phyloP scores from a whole-genome alignment of 64 coral and sea anemone genomes.

The Stichodactyla helianthus region DNA sequence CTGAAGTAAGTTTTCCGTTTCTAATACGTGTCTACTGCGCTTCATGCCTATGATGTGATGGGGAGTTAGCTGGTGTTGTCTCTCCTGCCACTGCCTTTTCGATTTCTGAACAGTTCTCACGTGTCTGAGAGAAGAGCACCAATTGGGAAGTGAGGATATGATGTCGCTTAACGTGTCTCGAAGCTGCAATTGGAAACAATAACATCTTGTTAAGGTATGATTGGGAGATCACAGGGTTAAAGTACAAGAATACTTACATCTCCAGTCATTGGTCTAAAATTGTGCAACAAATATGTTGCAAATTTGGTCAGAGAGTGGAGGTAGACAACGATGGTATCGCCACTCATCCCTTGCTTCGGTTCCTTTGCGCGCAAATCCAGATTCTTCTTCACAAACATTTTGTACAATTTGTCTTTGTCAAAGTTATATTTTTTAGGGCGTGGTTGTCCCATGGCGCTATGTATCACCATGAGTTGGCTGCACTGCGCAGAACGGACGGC shows the following conservation, averaged over 20 bases:
- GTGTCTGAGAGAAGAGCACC: not conserved
- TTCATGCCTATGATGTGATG: not conserved
- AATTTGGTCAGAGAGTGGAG: not conserved
- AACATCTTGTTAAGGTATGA: too few species aligned
- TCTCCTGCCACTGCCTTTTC: not conserved
- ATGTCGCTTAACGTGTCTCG: not conserved
- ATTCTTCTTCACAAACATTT: not conserved
- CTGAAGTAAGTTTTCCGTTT: not conserved
- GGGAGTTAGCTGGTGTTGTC: not conserved
- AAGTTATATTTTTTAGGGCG: not conserved
- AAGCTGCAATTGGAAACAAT: too few species aligned
- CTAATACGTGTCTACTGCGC: not conserved
- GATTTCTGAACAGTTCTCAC: not conserved
- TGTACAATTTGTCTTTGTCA: not conserved
- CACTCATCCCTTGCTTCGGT: not conserved
- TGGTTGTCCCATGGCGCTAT: not conserved
- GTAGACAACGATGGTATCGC: not conserved
- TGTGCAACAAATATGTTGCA: not conserved
- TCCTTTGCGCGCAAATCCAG: not conserved
- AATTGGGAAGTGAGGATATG: not conserved
- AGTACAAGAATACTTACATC: not conserved
- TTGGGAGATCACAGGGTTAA: too few species aligned
- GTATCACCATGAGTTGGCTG: not conserved
- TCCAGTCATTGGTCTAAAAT: not conserved
- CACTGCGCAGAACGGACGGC: not conserved